phyloP scores from a whole-genome alignment of 2,113 vertebrate species.

The Rana temporaria region DNA sequence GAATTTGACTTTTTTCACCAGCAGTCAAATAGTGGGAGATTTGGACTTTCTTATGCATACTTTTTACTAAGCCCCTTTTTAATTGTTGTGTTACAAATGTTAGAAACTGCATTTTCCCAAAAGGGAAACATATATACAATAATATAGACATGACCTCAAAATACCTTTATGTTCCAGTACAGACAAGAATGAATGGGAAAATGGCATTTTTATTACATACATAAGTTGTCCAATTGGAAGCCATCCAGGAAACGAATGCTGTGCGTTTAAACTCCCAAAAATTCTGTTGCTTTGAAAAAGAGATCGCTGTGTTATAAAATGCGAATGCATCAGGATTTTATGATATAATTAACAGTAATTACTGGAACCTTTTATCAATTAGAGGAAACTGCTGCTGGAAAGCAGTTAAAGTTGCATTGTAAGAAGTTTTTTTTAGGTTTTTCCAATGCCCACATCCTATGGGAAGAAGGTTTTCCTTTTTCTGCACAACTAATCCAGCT shows the following conservation, averaged over 20 bases:
- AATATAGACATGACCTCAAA: conserved; percentile 22
- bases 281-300: conserved; percentile 9
- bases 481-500: too few species aligned
- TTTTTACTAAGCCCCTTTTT: too few species aligned
- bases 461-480: too few species aligned
- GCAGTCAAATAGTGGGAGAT: too few species aligned
- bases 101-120: conserved; percentile 4
- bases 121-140: neutral
- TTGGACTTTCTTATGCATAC: too few species aligned
- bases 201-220: conserved; percentile 26
- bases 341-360: conserved; percentile 23
- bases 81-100: neutral
- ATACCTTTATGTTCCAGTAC: conserved; percentile 37
- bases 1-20: too few species aligned
- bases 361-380: neutral
- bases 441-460: too few species aligned
- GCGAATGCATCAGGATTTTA: neutral
- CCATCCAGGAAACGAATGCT: conserved; percentile 13
- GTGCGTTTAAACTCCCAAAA: neutral
- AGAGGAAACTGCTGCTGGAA: too few species aligned
- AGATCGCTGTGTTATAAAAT: neutral
- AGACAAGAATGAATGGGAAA: conserved; percentile 15
- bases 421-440: too few species aligned
- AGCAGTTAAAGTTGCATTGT: too few species aligned
- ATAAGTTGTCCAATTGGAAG: conserved; percentile 33